A percentile compares a stretch with the other conserved stretches of the same genome.
These are phyloP conservation scores for Lepus townsendii DNA, from an alignment of 2,797 vertebrate genomes.

Conservation along the genomic window DNA sequence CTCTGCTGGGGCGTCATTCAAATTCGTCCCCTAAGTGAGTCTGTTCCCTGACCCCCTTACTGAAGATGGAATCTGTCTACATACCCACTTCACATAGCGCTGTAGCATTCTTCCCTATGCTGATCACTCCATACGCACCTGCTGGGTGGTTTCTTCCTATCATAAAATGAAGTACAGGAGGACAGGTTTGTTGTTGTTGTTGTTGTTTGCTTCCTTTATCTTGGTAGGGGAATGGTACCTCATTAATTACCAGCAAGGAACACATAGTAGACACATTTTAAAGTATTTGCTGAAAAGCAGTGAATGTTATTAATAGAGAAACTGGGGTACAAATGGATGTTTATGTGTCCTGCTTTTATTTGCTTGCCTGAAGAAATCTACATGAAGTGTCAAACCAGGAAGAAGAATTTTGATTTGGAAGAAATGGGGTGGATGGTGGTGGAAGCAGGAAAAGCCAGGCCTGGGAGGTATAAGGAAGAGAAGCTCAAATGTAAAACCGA, in stretches of 20 bases:
- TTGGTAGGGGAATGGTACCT: rapidly evolving
- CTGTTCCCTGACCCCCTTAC: not conserved
- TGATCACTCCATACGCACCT: rapidly evolving
- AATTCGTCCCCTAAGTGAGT: not conserved
- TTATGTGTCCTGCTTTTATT: not conserved
- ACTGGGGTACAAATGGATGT: not conserved
- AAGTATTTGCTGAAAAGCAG: not conserved
- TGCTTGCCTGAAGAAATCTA: not conserved
- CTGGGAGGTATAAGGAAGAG: not conserved
- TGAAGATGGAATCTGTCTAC: not conserved
- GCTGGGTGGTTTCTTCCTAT: not conserved
- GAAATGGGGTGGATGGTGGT: not conserved
- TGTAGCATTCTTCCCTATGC: not conserved
- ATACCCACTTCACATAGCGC: rapidly evolving
- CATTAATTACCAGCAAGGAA: not conserved
- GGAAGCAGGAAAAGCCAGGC: not conserved
- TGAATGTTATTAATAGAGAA: not conserved
- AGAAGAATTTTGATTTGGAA: not conserved
- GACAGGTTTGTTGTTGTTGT: not conserved
- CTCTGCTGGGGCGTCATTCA: not conserved
- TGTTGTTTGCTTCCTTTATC: too few species aligned
- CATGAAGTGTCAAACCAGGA: not conserved
- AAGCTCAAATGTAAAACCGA: not conserved
- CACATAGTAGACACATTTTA: not conserved
- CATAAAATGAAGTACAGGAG: not conserved